Conservation (phyloP, 2,797 vertebrate genomes). For the Notolepis coatsorum region DNA sequence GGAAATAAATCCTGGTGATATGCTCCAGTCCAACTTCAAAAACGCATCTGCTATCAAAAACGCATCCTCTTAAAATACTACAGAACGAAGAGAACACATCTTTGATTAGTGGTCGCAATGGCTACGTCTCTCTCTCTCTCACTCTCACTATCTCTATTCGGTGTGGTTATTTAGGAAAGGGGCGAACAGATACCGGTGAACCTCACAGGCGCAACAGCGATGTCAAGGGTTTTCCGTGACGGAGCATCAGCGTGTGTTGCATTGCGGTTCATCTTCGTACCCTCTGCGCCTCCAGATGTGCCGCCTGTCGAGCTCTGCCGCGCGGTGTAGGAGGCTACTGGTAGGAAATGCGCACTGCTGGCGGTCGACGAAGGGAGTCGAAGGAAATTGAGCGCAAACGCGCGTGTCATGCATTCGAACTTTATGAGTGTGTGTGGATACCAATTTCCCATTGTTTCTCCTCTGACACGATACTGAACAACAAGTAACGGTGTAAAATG, state of each 20-base stretch:
- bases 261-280: constrained; percentile 62
- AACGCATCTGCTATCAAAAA: constrained; percentile 11
- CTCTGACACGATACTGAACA: no score
- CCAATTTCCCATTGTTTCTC: no score
- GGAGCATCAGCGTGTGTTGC: constrained; percentile 66
- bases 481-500: no score
- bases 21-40: constrained; percentile 57
- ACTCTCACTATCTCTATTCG: background rate
- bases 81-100: background rate
- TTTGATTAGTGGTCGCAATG: background rate
- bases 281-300: constrained; percentile 56
- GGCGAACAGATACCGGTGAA: constrained; percentile 18
- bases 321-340: no score
- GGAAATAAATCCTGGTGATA: constrained; percentile 29
- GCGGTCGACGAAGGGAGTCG: no score
- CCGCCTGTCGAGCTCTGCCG: no score
- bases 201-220: constrained; percentile 51
- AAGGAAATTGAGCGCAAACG: no score
- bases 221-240: constrained; percentile 18
- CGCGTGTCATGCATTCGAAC: no score
- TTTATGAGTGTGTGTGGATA: no score
- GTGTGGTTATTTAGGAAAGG: background rate
- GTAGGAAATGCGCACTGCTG: no score
- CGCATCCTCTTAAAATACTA: background rate
- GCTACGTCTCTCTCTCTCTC: no score